Evolutionary conservation across 2,888 invertebrate genomes (phyloP), one percentile per base, ranked within the genome.

Genomic region (Leptinotarsa tumamoca): DNA sequence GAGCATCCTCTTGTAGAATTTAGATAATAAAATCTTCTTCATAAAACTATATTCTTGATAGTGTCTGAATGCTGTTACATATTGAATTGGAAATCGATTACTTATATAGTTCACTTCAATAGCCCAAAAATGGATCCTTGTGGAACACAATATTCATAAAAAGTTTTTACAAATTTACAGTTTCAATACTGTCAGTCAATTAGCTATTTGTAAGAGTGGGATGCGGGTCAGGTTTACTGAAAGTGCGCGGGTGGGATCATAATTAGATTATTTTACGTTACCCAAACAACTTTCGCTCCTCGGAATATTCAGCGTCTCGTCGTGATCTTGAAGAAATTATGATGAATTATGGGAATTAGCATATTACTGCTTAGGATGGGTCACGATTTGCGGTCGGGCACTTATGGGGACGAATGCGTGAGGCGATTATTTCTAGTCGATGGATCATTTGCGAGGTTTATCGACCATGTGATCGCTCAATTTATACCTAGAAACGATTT

Each of bases 251-350:
- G 66, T 58, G 70, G 71, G 67, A 58, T 63, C 75, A 69, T 75
- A 78, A 78, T 78, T 75, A 78, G 75, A 75, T 75, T 73, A 73
- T 78, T 74, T 67, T 68, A 68, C 54, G 75, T 75, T 75, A 73
- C 72, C 43, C 54, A 58, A 66, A 67, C 70, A 69, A 71, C 72
- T 43, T 71, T 52, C 70, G 15, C 68, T 50, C 68, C 73, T 54
- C 72, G 68, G 72, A 69, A 66, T 72, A 77, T 63, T 74, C 72
- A 75, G 68, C 75, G 69, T 72, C 72, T 52, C 52, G 69, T 72
- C 72, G 67, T 52, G 52, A 51, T 61, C 71, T 73, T 63, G 61
- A 69, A 76, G 76, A 76, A 73, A 76, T 73, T 72, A 73, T 76
- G 76, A 76, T 69, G 69, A 69, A 76, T 73, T 76, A 68, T 61